A percentile compares a stretch with the other conserved stretches of the same genome.
Conservation (phyloP, 1,140 invertebrate genomes). For the Eumaeus atala region DNA sequence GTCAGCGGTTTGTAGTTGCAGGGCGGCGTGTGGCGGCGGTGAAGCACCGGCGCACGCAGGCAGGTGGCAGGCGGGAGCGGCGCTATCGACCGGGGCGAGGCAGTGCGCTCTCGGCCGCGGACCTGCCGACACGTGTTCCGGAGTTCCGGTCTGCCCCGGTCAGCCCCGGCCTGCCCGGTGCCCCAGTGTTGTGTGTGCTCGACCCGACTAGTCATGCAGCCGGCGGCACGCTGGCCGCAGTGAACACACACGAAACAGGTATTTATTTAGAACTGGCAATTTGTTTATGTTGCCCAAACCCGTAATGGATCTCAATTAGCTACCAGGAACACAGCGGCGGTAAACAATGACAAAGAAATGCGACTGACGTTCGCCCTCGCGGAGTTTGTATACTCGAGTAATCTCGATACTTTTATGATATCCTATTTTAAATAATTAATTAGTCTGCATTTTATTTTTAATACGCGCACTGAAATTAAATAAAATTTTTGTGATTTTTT, state of each 20-base stretch:
- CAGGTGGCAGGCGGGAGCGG: slow-evolving; percentile 44
- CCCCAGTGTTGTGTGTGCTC: slow-evolving; percentile 19
- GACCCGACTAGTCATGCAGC: slow-evolving; percentile 32
- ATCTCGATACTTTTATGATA: no score
- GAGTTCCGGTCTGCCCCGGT: no score
- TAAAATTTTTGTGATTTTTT: no score
- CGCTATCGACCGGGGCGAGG: slow-evolving; percentile 57
- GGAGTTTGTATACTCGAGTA: background rate
- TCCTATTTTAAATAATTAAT: no score
- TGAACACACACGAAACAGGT: slow-evolving; percentile 37
- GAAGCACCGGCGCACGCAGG: slow-evolving; percentile 26
- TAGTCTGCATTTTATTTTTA: no score
- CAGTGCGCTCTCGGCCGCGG: slow-evolving; percentile 31
- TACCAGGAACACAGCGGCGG: background rate
- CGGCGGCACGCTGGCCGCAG: slow-evolving; percentile 38
- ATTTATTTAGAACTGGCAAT: slow-evolving; percentile 10
- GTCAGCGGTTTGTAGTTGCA: background rate
- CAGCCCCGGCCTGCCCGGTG: slow-evolving; percentile 21
- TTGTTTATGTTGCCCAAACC: background rate
- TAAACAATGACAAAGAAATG: slow-evolving; percentile 11
- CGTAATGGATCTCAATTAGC: background rate
- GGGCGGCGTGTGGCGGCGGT: background rate
- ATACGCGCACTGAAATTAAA: no score
- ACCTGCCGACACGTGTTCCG: slow-evolving; percentile 20
- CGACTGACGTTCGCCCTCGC: background rate